Conservation (phyloP, 2,888 invertebrate species). For the Mycalesis mineus region DNA sequence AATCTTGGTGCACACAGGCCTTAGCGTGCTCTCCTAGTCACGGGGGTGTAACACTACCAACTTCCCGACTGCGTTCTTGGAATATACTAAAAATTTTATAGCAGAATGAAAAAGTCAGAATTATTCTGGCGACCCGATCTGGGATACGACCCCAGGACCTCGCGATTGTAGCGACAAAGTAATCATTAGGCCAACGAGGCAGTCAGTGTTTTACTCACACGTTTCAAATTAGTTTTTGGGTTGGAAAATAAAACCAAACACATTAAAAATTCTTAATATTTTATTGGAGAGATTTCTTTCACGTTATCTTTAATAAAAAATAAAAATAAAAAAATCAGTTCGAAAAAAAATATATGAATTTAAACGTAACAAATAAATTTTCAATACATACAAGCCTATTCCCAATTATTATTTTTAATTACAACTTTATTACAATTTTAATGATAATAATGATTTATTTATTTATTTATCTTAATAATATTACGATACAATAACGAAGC, state of each 20-base stretch:
- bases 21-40: no score
- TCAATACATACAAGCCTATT: slow-evolving; percentile 59
- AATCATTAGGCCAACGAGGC: no score
- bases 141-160: no score
- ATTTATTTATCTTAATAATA: slow-evolving; percentile 40
- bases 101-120: no score
- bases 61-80: no score
- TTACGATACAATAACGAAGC: slow-evolving; percentile 59
- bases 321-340: slow-evolving; percentile 44
- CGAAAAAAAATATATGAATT: slow-evolving; percentile 39
- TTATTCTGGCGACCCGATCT: no score
- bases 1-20: no score
- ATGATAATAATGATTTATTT: slow-evolving; percentile 33
- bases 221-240: no score
- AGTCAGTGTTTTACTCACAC: no score
- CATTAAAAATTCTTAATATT: slow-evolving; percentile 65
- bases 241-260: slow-evolving; percentile 47
- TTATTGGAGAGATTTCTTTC: slow-evolving; percentile 70
- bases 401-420: slow-evolving; percentile 58
- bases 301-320: slow-evolving; percentile 52
- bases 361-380: slow-evolving; percentile 67
- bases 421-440: slow-evolving; percentile 71
- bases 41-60: no score
- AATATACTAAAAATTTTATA: no score
- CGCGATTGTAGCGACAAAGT: no score